Percentiles rank a stretch among this genome's conserved stretches.
phyloP scores from a whole-genome alignment of 2,888 invertebrate species.

The Scaptomyza tumidula region DNA sequence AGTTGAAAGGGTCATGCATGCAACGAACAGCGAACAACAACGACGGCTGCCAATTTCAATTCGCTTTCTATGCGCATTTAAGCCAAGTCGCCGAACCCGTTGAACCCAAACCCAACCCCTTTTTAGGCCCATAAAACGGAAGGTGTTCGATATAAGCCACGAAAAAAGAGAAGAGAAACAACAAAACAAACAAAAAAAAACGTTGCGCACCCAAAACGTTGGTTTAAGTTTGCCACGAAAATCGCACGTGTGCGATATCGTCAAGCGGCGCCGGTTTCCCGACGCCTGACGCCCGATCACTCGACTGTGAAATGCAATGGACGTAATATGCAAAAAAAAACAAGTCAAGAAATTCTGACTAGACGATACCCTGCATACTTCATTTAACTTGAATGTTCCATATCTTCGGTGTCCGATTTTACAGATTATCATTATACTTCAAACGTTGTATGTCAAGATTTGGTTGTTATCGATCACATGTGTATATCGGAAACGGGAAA shows the following conservation, averaged over 20 bases:
- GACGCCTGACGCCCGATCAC: slow-evolving; percentile 75
- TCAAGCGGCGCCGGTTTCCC: slow-evolving; percentile 63
- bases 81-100: slow-evolving; percentile 37
- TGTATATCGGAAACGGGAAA: too few relatives aligned
- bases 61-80: slow-evolving; percentile 61
- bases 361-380: too few relatives aligned
- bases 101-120: slow-evolving; percentile 42
- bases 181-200: too few relatives aligned
- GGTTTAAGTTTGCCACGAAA: slow-evolving; percentile 76
- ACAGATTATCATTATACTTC: too few relatives aligned
- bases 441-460: too few relatives aligned
- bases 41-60: slow-evolving; percentile 47
- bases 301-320: slow-evolving; percentile 78
- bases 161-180: too few relatives aligned
- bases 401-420: too few relatives aligned
- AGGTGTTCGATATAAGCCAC: slow-evolving; percentile 15
- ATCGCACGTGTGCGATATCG: slow-evolving; percentile 78
- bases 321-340: slow-evolving; percentile 40
- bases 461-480: too few relatives aligned
- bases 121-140: slow-evolving; percentile 12
- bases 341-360: neutral
- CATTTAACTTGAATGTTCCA: too few relatives aligned
- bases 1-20: slow-evolving; percentile 63
- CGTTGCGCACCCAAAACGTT: slow-evolving; percentile 6
- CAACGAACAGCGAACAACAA: neutral